A percentile compares a stretch with the other conserved stretches of the same genome.
Evolutionary conservation across 2,113 vertebrate genomes (phyloP).

Genomic region (Arothron firmamentum): DNA sequence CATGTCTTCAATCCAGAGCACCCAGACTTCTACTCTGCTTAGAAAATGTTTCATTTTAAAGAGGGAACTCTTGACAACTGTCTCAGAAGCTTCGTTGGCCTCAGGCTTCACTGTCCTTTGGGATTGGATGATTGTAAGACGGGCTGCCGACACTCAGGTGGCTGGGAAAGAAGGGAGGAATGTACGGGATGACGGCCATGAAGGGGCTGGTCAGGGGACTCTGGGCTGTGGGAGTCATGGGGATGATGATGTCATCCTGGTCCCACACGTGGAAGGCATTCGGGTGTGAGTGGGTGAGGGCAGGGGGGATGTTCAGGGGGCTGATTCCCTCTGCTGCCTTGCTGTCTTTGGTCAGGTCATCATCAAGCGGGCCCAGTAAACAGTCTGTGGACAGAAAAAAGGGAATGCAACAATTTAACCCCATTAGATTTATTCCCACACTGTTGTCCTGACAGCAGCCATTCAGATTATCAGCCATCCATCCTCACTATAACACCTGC

Average conservation of each 20-base stretch:
- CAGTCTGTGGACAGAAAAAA: slow-evolving; percentile 66
- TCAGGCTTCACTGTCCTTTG: slow-evolving; percentile 55
- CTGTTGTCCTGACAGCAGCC: not conserved
- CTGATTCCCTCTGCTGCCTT: slow-evolving; percentile 38
- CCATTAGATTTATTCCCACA: too few species aligned
- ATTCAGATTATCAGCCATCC: too few species aligned
- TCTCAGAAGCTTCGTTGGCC: not conserved
- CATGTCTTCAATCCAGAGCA: too few species aligned
- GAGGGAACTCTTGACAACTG: not conserved
- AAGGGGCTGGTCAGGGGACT: slow-evolving; percentile 61
- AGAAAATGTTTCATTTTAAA: too few species aligned
- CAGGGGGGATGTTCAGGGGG: slow-evolving; percentile 47
- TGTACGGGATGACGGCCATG: slow-evolving; percentile 67
- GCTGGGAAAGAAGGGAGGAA: slow-evolving; percentile 66
- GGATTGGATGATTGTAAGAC: slow-evolving; percentile 38
- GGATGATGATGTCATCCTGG: slow-evolving; percentile 71
- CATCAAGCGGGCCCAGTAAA: slow-evolving; percentile 72
- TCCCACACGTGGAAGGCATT: slow-evolving; percentile 78
- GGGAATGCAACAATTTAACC: not conserved
- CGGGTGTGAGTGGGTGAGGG: slow-evolving; percentile 61
- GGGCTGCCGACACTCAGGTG: slow-evolving; percentile 41
- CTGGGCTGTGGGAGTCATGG: slow-evolving; percentile 30
- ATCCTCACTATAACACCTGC: too few species aligned
- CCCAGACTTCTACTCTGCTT: too few species aligned
- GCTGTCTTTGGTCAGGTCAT: slow-evolving; percentile 54